These are phyloP conservation scores for Panzeria rudis DNA, from an alignment of 2,888 invertebrate species.

Conservation along the genomic window DNA sequence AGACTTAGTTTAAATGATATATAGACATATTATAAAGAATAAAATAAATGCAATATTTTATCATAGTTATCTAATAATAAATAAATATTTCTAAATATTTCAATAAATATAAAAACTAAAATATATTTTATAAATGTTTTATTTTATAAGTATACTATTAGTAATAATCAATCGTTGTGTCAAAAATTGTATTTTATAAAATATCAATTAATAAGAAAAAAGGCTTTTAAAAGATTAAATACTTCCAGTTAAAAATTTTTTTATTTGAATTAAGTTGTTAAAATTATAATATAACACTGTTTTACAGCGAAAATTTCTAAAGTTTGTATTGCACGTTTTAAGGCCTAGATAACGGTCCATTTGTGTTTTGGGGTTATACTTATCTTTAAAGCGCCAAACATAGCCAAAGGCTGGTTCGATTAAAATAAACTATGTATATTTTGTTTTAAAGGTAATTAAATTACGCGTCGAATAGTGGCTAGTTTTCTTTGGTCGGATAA, in stretches of 20 bases:
- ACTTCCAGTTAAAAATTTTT: no score
- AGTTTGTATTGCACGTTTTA: no score
- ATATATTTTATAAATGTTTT: constrained; percentile 66
- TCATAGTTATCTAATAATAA: constrained; percentile 51
- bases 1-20: background rate
- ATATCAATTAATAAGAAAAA: constrained; percentile 6
- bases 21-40: background rate
- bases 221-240: no score
- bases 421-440: no score
- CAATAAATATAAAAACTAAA: constrained; percentile 30
- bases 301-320: no score
- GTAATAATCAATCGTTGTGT: constrained; percentile 30
- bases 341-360: no score
- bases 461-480: no score
- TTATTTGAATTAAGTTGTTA: background rate
- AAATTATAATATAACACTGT: background rate
- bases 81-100: constrained; percentile 58
- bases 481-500: no score
- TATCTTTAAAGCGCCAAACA: no score
- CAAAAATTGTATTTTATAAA: constrained; percentile 17
- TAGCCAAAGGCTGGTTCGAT: no score
- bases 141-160: constrained; percentile 50
- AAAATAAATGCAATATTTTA: constrained; percentile 66
- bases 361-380: no score
- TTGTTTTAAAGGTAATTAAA: no score